A percentile compares a stretch with the other conserved stretches of the same genome.
Evolutionary conservation across 2,888 invertebrate species (phyloP).

Genomic region (Andricus curvator): DNA sequence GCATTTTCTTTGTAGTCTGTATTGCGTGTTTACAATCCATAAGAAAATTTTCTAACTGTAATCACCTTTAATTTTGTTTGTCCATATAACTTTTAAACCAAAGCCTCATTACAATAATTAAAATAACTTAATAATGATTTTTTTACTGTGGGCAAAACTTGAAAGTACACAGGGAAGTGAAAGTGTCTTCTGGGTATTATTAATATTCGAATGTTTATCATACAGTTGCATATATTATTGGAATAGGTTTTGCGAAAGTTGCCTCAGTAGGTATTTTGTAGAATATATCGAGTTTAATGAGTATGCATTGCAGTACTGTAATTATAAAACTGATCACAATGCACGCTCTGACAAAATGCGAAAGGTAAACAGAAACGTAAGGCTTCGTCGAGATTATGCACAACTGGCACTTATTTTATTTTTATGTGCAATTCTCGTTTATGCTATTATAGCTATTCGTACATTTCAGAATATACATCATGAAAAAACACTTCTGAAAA

Average conservation of each 20-base stretch:
- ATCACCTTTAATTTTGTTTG: not conserved
- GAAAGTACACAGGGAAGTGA: constrained; percentile 2
- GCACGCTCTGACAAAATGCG: not conserved
- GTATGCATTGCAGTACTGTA: not conserved
- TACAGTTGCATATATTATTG: not conserved
- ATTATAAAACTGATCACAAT: constrained; percentile 11
- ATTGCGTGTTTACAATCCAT: not conserved
- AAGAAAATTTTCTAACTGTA: not conserved
- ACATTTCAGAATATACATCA: not conserved
- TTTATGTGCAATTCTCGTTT: constrained; percentile 1
- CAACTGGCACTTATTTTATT: not conserved
- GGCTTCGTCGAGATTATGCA: not conserved
- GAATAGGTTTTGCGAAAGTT: not conserved
- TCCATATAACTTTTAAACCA: not conserved
- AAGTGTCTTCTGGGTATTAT: not conserved
- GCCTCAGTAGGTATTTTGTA: not conserved
- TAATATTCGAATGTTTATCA: not conserved
- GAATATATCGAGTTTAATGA: not conserved
- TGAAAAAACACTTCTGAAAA: not conserved
- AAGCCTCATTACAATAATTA: not conserved
- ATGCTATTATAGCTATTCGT: not conserved
- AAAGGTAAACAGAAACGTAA: constrained; percentile 16
- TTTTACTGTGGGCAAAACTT: not conserved
- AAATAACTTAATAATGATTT: not conserved
- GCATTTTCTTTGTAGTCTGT: too few relatives aligned